Conservation (phyloP, 2,888 invertebrate species). For the Taphrorychus bicolor region DNA sequence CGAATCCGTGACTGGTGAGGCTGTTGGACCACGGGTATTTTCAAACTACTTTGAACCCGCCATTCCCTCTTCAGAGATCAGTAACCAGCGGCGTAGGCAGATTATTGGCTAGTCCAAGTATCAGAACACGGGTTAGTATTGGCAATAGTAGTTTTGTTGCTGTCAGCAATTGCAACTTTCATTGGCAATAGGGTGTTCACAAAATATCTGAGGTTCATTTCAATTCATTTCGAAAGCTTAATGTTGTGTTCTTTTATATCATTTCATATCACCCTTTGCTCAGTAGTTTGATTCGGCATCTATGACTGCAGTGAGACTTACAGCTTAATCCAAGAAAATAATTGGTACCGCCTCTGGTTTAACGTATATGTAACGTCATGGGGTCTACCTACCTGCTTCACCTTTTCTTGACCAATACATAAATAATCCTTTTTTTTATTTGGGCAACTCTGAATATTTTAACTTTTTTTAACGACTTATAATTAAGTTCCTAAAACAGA, state of each 20-base stretch:
- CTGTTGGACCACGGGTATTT: slow-evolving; percentile 40
- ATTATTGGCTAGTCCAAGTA: not conserved
- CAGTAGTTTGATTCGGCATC: too few species aligned
- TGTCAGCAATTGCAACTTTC: too few species aligned
- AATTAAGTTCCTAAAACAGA: slow-evolving; percentile 17
- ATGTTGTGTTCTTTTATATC: too few species aligned
- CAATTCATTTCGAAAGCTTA: too few species aligned
- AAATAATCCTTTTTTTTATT: slow-evolving; percentile 28
- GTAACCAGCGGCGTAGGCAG: slow-evolving; percentile 19
- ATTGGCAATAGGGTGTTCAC: too few species aligned
- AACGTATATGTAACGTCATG: slow-evolving; percentile 32
- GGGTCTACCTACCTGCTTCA: slow-evolving; percentile 36
- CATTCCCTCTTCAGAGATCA: slow-evolving; percentile 24
- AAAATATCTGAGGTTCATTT: too few species aligned
- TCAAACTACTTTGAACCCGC: slow-evolving; percentile 36
- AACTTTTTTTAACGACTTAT: slow-evolving; percentile 16
- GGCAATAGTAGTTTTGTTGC: too few species aligned
- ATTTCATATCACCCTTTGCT: too few species aligned
- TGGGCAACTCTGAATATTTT: slow-evolving; percentile 34
- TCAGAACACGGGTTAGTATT: not conserved
- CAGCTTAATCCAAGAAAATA: not conserved
- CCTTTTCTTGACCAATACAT: slow-evolving; percentile 34
- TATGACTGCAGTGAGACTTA: not conserved
- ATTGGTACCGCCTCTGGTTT: slow-evolving; percentile 15
- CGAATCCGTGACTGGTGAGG: slow-evolving; percentile 38